These are phyloP conservation scores for Papilio helenus DNA, from an alignment of 1,140 invertebrate genomes.

Conservation along the genomic window DNA sequence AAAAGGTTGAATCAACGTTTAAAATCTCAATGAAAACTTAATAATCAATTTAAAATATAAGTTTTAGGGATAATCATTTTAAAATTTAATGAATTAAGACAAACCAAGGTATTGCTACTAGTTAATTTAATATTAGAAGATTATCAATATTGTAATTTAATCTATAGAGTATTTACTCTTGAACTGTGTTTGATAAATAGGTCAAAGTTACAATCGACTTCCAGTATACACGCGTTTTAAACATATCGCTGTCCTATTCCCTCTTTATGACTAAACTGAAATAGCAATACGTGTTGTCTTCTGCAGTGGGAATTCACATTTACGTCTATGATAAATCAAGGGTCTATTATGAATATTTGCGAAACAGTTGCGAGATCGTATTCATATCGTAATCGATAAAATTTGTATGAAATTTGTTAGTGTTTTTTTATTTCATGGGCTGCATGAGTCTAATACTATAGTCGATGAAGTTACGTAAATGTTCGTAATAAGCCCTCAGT, in stretches of 20 bases:
- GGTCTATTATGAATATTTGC: too few relatives aligned
- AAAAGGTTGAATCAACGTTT: too few relatives aligned
- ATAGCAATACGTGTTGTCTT: background rate
- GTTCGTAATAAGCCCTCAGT: background rate
- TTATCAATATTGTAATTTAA: background rate
- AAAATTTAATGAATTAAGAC: background rate
- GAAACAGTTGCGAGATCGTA: too few relatives aligned
- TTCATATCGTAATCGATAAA: too few relatives aligned
- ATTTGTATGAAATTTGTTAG: too few relatives aligned
- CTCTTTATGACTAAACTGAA: background rate
- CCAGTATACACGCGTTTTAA: background rate
- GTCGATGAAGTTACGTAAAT: too few relatives aligned
- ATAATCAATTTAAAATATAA: too few relatives aligned
- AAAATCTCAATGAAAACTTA: too few relatives aligned
- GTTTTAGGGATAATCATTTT: too few relatives aligned
- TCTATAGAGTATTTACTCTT: background rate
- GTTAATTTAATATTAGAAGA: background rate
- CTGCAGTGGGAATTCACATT: too few relatives aligned
- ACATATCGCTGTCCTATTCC: background rate
- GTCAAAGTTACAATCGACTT: background rate
- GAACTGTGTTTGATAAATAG: conserved; percentile 19
- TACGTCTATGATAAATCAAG: background rate
- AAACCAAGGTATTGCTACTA: background rate
- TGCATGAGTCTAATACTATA: too few relatives aligned
- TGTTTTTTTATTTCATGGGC: too few relatives aligned